Evolutionary conservation across 2,113 vertebrate genomes (phyloP), one percentile per base, ranked within the genome.

Genomic region (Corvus cornix): DNA sequence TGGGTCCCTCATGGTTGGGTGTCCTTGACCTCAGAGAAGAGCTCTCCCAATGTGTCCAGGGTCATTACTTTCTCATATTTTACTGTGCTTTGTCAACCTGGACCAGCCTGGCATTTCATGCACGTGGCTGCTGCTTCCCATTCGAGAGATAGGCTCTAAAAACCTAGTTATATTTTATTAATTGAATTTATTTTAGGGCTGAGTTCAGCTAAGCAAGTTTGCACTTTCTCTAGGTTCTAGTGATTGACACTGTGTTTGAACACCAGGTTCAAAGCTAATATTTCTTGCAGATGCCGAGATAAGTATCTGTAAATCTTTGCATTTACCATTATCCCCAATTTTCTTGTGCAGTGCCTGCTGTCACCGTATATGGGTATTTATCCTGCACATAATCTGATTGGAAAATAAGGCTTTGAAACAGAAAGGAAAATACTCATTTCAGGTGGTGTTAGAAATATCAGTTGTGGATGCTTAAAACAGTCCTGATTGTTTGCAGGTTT

Each of bases 251-350:
- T 72, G 80, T 80, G 74, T 96, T 96, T 96, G 96, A 96, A 88
- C 84, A 84, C 75, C 8, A 2, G 5, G 33, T 96, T 96, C 85
- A 95, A 96, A 96, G 90, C 91, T 95, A 94, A 92, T 94, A 85
- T 94, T 95, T 96, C 75, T 96, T 92, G 92, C 96, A 93, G 96
- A 94, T 96, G 95, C 96, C 92, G 95, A 95, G 96, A 96, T 95
- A 97, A 97, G 93, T 96, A 93, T 97, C 95, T 91, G 93, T 95
- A 96, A 96, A 94, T 96, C 96, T 96, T 96, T 96, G 93, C 93
- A 90, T 96, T 96, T 96, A 90, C 96, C 78, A 80, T 97, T 96
- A 96, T 97, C 94, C 93, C 94, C 84, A 95, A 95, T 96, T 97
- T 96, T 95, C 96, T 96, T 95, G 87, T 96, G 94, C 93, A 78